These are phyloP conservation scores for Pygoscelis antarcticus DNA, from an alignment of 2,113 vertebrate species.

Conservation along the genomic window DNA sequence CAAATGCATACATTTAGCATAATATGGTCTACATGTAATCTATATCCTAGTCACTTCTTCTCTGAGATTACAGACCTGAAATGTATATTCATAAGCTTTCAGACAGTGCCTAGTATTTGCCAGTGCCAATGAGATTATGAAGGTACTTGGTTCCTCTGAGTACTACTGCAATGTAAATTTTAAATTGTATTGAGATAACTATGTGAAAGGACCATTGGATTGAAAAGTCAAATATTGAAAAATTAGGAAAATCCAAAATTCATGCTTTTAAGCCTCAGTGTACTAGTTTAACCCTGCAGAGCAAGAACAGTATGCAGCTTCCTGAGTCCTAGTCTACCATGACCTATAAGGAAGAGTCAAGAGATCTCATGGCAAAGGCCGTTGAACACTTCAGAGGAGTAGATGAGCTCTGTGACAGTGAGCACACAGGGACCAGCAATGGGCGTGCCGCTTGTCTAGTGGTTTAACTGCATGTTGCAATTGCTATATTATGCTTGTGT, in stretches of 20 bases:
- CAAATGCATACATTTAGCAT: not conserved
- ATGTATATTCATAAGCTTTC: slow-evolving; percentile 29
- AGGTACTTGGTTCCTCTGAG: not conserved
- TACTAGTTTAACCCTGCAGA: not conserved
- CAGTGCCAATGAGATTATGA: not conserved
- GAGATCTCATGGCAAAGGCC: not conserved
- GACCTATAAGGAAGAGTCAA: not conserved
- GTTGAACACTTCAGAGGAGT: not conserved
- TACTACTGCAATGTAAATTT: not conserved
- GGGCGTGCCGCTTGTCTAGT: not conserved
- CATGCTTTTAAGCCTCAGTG: not conserved
- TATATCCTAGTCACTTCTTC: not conserved
- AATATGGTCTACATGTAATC: not conserved
- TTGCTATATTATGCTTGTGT: not conserved
- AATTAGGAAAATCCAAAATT: not conserved
- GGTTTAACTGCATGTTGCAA: not conserved
- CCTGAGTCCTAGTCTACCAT: not conserved
- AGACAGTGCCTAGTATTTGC: not conserved
- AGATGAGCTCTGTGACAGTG: not conserved
- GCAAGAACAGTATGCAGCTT: not conserved
- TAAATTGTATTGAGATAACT: not conserved
- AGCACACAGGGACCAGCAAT: not conserved
- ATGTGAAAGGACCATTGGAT: not conserved
- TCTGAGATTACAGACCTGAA: not conserved
- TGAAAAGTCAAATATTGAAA: not conserved